Percentiles rank a stretch among this genome's conserved stretches.
These are phyloP conservation scores for Strigamia maritima DNA, from an alignment of 2,888 invertebrate genomes.

Conservation along the genomic window DNA sequence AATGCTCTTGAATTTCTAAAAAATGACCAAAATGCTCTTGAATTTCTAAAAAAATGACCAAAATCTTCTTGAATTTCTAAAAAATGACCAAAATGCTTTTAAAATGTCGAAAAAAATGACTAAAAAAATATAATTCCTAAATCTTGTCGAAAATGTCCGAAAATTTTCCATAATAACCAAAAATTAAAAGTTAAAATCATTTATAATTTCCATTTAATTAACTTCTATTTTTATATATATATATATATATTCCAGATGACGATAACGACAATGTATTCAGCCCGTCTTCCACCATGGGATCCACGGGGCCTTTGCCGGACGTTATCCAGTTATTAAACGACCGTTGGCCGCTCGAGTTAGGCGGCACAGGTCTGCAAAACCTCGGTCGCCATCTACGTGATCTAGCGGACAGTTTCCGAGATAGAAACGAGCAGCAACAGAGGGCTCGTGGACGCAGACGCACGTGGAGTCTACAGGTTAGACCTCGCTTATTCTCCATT, in stretches of 20 bases:
- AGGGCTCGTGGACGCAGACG: background rate
- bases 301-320: background rate
- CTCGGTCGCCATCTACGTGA: background rate
- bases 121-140: too few relatives aligned
- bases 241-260: background rate
- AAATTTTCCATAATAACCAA: too few relatives aligned
- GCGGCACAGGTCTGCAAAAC: background rate
- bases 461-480: slow-evolving; percentile 4
- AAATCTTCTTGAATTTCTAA: too few relatives aligned
- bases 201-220: too few relatives aligned
- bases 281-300: background rate
- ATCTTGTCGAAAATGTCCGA: too few relatives aligned
- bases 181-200: too few relatives aligned
- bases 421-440: background rate
- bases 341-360: background rate
- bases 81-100: too few relatives aligned
- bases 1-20: too few relatives aligned
- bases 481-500: background rate
- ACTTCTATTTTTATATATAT: background rate
- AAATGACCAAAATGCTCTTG: too few relatives aligned
- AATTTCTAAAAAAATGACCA: too few relatives aligned
- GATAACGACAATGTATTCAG: background rate
- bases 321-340: background rate
- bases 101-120: too few relatives aligned
- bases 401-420: background rate